A percentile compares a stretch with the other conserved stretches of the same genome.
Evolutionary conservation across 2,113 vertebrate species (phyloP).

Genomic region (Triplophysa dalaica): DNA sequence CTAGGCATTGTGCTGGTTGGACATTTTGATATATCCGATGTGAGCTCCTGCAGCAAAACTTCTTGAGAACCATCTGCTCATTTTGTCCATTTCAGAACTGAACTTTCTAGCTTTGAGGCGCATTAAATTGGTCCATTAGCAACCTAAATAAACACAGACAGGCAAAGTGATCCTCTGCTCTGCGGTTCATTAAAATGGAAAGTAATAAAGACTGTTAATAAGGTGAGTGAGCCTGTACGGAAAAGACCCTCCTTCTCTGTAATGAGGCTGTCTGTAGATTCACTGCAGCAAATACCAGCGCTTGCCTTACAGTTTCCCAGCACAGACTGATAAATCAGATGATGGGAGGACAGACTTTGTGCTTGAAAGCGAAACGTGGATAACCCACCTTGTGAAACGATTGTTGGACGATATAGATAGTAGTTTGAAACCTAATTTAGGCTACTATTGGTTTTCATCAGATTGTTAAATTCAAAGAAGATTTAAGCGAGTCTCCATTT

Average conservation of each 20-base stretch:
- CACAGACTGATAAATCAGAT: not conserved
- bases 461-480: not conserved
- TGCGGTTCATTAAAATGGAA: conserved; percentile 66
- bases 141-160: conserved; percentile 56
- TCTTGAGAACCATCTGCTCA: no score
- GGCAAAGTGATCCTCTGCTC: conserved; percentile 60
- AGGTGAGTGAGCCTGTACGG: conserved; percentile 49
- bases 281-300: conserved; percentile 24
- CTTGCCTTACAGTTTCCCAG: conserved; percentile 29
- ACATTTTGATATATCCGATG: no score
- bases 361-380: not conserved
- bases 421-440: not conserved
- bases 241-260: conserved; percentile 29
- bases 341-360: no score
- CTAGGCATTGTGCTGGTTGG: no score
- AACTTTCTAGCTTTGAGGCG: conserved; percentile 48
- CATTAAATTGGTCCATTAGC: conserved; percentile 58
- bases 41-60: no score
- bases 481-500: not conserved
- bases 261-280: conserved; percentile 38
- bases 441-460: no score
- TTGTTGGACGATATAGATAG: no score
- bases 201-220: conserved; percentile 68
- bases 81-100: conserved; percentile 22
- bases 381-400: not conserved